Base-by-base conservation (phyloP, 2,888 invertebrate genomes). In the Ethmia dodecea region DNA sequence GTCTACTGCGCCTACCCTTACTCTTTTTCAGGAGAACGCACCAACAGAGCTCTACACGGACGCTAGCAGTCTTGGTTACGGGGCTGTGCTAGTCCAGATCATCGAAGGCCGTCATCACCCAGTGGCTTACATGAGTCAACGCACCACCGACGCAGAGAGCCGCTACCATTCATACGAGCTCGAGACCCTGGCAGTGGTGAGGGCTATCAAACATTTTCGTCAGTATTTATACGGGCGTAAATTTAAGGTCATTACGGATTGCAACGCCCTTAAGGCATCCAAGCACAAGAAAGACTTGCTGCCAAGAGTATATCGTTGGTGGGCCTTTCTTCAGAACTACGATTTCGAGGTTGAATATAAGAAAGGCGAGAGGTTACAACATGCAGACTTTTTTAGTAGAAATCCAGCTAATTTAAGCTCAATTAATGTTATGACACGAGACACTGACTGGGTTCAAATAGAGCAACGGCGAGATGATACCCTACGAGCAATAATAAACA, bases 161-260 rank as follows among this genome's bases (percentile, higher is more conserved):
- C 13, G 36, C 1, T 49, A 49, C 16, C 50, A 45, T 13, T 44
- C 40, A 0, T 48, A 44, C 10, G 47, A 51, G 11, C 26, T 51
- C 0, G n/a, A n/a, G n/a, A n/a, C n/a, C n/a, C n/a, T n/a, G n/a
- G n/a, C n/a, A n/a, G n/a, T n/a, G n/a, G n/a, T n/a, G n/a, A n/a
- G n/a, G n/a, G n/a, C n/a, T n/a, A n/a, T n/a, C n/a, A n/a, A n/a
- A n/a, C n/a, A n/a, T n/a, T n/a, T n/a, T n/a, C n/a, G n/a, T n/a
- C n/a, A n/a, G n/a, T n/a, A n/a, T n/a, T n/a, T n/a, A n/a, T n/a
- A n/a, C n/a, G n/a, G n/a, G n/a, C n/a, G n/a, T n/a, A n/a, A n/a
- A n/a, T n/a, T n/a, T n/a, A n/a, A n/a, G n/a, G n/a, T n/a, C n/a
- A n/a, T n/a, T n/a, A n/a, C n/a, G n/a, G n/a, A n/a, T n/a, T n/a